Percentiles rank a stretch among this genome's conserved stretches.
These are phyloP conservation scores for Babyrousa celebensis DNA, from an alignment of 2,797 vertebrate species.

Conservation along the genomic window DNA sequence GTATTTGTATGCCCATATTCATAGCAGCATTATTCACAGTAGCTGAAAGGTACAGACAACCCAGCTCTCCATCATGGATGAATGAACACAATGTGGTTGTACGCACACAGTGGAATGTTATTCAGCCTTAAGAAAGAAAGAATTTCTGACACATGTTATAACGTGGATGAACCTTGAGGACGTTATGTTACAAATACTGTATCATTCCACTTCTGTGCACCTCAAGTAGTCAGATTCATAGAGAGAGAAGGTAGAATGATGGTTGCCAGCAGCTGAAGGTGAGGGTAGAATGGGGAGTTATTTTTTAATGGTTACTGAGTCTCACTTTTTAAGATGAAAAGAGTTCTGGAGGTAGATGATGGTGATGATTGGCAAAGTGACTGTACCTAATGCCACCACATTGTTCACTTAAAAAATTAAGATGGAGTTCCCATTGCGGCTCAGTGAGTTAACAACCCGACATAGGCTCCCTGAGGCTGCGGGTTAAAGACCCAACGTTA, in stretches of 20 bases:
- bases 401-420: not conserved
- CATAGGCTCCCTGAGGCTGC: too few relatives aligned
- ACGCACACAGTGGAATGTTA: not conserved
- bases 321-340: not conserved
- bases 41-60: not conserved
- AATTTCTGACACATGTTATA: not conserved
- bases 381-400: not conserved
- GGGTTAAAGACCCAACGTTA: too few relatives aligned
- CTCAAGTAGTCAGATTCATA: not conserved
- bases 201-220: not conserved
- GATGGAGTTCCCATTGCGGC: too few relatives aligned
- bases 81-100: not conserved
- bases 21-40: not conserved
- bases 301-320: too few relatives aligned
- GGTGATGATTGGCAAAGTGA: not conserved
- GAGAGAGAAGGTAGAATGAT: not conserved
- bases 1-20: not conserved
- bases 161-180: not conserved
- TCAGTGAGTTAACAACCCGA: too few relatives aligned
- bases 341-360: not conserved
- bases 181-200: not conserved
- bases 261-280: not conserved
- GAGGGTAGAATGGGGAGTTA: not conserved
- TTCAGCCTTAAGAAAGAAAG: not conserved
- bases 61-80: not conserved